Percentiles rank a stretch among this genome's conserved stretches.
Conservation (phyloP, 1,140 invertebrate genomes). For the honey bee (Apis mellifera) region Amel_HAv3.1 CM009932.2:14730001-14730500, state of each 20-base stretch:
- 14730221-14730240: conserved; percentile 99
- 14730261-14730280: conserved; percentile 99
- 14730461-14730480: conserved; percentile 47
- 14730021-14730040: not conserved
- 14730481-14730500: conserved; percentile 43
- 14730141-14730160: not conserved
- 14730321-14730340: no score
- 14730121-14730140: conserved; percentile 2
- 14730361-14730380: no score
- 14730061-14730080: conserved; percentile 29
- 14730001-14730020: not conserved
- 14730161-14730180: not conserved
- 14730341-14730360: no score
- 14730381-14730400: no score
- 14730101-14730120: conserved; percentile 15
- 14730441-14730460: no score
- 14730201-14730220: conserved; percentile 99
- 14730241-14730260: conserved; percentile 97
- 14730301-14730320: conserved; percentile 44
- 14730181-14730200: conserved; percentile 74
- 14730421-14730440: no score
- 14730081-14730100: not conserved
- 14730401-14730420: not conserved
- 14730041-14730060: not conserved
- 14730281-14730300: conserved; percentile 96